Percentiles rank a stretch among this genome's conserved stretches.
Evolutionary conservation across 2,113 vertebrate species (phyloP).

Genomic region (Maccullochella peelii): DNA sequence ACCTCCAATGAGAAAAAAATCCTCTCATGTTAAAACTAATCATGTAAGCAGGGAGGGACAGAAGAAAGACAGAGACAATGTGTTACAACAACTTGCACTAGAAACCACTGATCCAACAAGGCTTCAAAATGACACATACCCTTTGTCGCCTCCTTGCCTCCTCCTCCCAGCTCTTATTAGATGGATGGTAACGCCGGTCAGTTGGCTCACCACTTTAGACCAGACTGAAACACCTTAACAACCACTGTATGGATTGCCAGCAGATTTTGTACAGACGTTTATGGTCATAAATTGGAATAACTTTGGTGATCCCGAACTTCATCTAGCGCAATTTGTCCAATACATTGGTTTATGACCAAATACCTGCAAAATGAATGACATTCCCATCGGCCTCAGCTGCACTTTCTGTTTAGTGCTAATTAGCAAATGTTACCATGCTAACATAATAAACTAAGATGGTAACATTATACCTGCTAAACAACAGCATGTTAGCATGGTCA

Average conservation of each 20-base stretch:
- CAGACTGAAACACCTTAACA: too few relatives aligned
- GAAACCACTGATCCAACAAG: constrained; percentile 26
- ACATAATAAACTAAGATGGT: background rate
- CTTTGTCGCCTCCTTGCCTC: constrained; percentile 7
- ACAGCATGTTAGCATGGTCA: too few relatives aligned
- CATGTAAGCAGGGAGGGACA: constrained; percentile 1
- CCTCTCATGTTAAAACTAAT: constrained; percentile 29
- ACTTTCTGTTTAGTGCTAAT: background rate
- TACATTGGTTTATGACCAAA: background rate
- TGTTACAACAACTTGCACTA: background rate
- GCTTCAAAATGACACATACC: background rate
- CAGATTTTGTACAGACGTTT: too few relatives aligned
- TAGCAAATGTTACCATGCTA: too few relatives aligned
- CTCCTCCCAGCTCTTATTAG: too few relatives aligned
- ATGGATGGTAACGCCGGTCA: too few relatives aligned
- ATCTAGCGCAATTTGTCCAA: background rate
- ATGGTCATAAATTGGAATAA: too few relatives aligned
- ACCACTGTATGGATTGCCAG: too few relatives aligned
- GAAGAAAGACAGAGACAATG: background rate
- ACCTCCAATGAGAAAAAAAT: constrained; percentile 2
- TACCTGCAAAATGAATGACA: background rate
- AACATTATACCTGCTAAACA: too few relatives aligned
- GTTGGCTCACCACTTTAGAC: too few relatives aligned
- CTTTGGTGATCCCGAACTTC: background rate
- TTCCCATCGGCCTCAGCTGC: background rate